phyloP scores from a whole-genome alignment of 2,113 vertebrate species.

The Terrapene triunguis region DNA sequence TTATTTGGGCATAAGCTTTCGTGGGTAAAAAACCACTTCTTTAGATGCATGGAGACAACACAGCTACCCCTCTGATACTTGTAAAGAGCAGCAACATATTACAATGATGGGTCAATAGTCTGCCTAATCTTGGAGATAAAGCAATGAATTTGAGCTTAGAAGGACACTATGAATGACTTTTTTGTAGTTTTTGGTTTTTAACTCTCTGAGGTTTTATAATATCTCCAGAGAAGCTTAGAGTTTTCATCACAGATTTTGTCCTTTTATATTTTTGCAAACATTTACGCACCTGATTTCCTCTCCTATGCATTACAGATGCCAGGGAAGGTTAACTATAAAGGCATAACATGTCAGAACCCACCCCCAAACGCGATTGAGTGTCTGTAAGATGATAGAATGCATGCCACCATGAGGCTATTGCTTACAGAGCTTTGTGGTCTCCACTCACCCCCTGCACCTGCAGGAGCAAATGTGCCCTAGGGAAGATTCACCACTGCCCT shows the following conservation, averaged over 20 bases:
- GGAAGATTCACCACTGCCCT: not conserved
- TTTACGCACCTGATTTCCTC: fast-evolving
- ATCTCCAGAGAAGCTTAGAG: not conserved
- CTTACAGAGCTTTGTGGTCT: not conserved
- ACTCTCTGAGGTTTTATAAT: not conserved
- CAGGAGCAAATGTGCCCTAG: not conserved
- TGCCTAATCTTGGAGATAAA: not conserved
- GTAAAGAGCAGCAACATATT: not conserved
- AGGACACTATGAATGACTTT: not conserved
- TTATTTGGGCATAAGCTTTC: too few species aligned
- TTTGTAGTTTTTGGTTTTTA: not conserved
- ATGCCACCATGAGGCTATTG: too few species aligned
- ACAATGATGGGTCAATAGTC: not conserved
- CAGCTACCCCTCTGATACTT: too few species aligned
- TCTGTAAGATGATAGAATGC: too few species aligned
- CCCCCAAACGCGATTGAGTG: not conserved
- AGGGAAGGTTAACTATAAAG: not conserved
- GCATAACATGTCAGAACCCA: not conserved
- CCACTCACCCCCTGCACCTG: not conserved
- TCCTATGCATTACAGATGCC: fast-evolving
- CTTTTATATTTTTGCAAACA: fast-evolving
- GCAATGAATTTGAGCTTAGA: not conserved
- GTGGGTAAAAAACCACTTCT: too few species aligned
- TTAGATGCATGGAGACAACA: too few species aligned
- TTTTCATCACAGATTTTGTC: not conserved